phyloP scores from a whole-genome alignment of 53 echinoderm and acorn worm genomes.

The Hippasteria phrygiana region DNA sequence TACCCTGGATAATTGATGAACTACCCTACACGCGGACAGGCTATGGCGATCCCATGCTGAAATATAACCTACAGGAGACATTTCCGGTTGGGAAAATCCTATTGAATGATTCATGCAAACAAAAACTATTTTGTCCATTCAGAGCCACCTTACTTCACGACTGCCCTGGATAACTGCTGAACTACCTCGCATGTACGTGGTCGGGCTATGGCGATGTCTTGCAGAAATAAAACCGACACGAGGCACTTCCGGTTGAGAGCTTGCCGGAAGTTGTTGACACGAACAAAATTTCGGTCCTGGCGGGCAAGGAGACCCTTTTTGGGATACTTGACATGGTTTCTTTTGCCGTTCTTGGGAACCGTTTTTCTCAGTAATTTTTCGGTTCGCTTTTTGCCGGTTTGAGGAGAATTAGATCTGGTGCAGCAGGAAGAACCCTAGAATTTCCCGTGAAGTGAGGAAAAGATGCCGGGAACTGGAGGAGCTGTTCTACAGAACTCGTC shows the following conservation, averaged over 20 bases:
- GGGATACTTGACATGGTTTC: slow-evolving; percentile 43
- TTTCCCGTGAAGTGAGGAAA: not conserved
- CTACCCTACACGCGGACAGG: too few species aligned
- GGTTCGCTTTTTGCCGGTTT: not conserved
- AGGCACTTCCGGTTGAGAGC: slow-evolving; percentile 27
- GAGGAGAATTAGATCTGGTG: slow-evolving; percentile 18
- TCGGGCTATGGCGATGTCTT: not conserved
- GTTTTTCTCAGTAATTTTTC: not conserved
- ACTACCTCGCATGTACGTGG: not conserved
- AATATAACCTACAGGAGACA: too few species aligned
- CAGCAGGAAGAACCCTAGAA: not conserved
- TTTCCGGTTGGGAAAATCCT: too few species aligned
- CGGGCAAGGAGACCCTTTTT: slow-evolving; percentile 17
- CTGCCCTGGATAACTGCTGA: slow-evolving; percentile 2
- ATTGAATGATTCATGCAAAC: not conserved
- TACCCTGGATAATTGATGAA: too few species aligned
- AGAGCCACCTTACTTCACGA: not conserved
- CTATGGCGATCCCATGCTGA: too few species aligned
- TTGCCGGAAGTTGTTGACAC: slow-evolving; percentile 59
- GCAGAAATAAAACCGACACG: slow-evolving; percentile 15
- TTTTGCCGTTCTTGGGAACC: not conserved
- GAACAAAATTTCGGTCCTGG: slow-evolving; percentile 17
- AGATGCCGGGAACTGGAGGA: not conserved
- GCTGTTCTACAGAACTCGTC: not conserved
- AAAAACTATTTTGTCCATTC: too few species aligned